Conservation (phyloP, 2,113 vertebrate species). For the Ranitomeya imitator region DNA sequence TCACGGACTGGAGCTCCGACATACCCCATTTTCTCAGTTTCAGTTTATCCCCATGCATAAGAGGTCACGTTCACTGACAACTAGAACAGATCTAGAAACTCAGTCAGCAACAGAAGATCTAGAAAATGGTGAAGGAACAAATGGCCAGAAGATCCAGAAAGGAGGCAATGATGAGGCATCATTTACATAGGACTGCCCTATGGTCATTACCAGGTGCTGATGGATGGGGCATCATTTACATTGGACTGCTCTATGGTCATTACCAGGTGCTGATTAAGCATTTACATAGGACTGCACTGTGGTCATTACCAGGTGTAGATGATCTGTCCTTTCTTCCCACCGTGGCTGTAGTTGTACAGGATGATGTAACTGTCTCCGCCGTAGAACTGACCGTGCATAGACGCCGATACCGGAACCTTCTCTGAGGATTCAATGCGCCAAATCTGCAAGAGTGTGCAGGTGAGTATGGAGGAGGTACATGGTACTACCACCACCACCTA, state of each 20-base stretch:
- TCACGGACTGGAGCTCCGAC: too few relatives aligned
- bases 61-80: too few relatives aligned
- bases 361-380: conserved; percentile 98
- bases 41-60: too few relatives aligned
- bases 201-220: conserved; percentile 88
- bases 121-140: too few relatives aligned
- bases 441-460: conserved; percentile 72
- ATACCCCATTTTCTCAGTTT: too few relatives aligned
- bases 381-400: conserved; percentile 88
- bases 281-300: too few relatives aligned
- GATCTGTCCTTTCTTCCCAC: conserved; percentile 85
- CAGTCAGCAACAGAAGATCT: too few relatives aligned
- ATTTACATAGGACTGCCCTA: too few relatives aligned
- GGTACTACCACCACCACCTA: too few relatives aligned
- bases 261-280: conserved; percentile 69
- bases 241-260: neutral
- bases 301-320: conserved; percentile 91
- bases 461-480: neutral
- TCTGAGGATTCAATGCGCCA: conserved; percentile 90
- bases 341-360: conserved; percentile 84
- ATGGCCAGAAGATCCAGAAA: too few relatives aligned
- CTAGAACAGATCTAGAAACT: too few relatives aligned
- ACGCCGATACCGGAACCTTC: conserved; percentile 81
- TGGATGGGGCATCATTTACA: conserved; percentile 59
- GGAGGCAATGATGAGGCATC: too few relatives aligned